phyloP scores from a whole-genome alignment of 2,888 invertebrate genomes.

The Lissocephala sabroskyi region DNA sequence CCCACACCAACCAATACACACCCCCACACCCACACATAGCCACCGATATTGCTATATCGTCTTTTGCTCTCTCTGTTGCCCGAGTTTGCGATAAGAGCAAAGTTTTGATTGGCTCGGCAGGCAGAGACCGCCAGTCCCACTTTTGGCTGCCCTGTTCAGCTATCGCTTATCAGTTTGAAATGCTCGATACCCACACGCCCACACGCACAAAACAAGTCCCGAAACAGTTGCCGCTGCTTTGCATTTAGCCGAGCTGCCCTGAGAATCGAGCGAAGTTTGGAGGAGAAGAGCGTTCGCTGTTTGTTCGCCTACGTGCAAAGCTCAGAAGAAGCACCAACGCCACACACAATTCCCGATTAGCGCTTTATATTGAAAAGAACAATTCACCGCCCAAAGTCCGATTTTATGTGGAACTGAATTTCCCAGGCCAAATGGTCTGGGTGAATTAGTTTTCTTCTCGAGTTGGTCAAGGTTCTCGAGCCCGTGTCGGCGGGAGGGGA shows the following conservation, averaged over 20 bases:
- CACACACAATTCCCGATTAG: constrained; percentile 11
- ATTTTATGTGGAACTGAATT: constrained; percentile 63
- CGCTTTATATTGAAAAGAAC: no score
- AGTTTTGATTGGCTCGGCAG: constrained; percentile 35
- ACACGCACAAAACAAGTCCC: background rate
- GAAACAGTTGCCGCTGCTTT: constrained; percentile 31
- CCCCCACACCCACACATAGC: constrained; percentile 13
- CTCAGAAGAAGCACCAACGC: constrained; percentile 16
- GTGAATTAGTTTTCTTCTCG: no score
- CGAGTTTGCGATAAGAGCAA: constrained; percentile 34
- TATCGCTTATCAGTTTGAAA: background rate
- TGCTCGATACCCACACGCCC: background rate
- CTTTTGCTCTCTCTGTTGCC: no score
- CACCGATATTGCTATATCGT: constrained; percentile 11
- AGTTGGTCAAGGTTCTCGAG: constrained; percentile 26
- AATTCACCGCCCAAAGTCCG: constrained; percentile 66
- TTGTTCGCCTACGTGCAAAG: constrained; percentile 47
- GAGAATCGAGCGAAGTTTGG: constrained; percentile 1
- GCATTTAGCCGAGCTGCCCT: constrained; percentile 41
- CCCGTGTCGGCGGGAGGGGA: background rate
- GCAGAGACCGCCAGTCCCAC: no score
- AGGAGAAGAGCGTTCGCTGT: constrained; percentile 1
- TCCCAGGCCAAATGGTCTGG: constrained; percentile 4
- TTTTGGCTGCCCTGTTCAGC: background rate
- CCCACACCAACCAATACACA: constrained; percentile 12